Base-by-base conservation (phyloP, 2,888 invertebrate species). In the Leucoma salicis region DNA sequence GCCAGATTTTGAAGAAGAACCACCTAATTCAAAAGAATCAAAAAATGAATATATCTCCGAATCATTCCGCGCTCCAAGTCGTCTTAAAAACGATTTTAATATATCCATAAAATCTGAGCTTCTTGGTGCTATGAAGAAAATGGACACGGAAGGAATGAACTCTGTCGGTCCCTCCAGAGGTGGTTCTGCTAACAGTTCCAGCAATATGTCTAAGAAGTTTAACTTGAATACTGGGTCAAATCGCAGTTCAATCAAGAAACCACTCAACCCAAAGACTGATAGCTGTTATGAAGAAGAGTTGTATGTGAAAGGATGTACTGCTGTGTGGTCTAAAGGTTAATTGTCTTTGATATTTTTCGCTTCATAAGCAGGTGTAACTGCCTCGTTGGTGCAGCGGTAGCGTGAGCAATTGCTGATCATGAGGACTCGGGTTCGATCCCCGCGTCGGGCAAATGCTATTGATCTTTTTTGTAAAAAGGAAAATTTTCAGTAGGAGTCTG, bases 291-390 rank as follows among this genome's bases (percentile, higher is more conserved):
- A 97, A 78, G 97, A 97, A 73, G 98, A 98, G 74, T 82, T 98
- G 38, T 98, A 97, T 90, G 92, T 96, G 1, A 94, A 93, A 63
- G 96, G 95, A 1, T 93, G 95, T 68, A 95, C 95, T 12, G 97
- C 96, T 2, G 92, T 97, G 21, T 96, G 96, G 95, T 94, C 93
- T 7, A 91, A 91, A 87, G 93, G 92, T 91, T 66, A 31, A 1
- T 24, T 29, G 34, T 16, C 2, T 12, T 8, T 31, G 14, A 32
- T 33, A 14, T 31, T 24, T 32, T 8, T 24, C n/a, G 5, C 21
- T 8, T 5, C 6, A 21, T 2, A 3, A n/a, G n/a, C n/a, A n/a
- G n/a, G n/a, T n/a, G n/a, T n/a, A n/a, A n/a, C n/a, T n/a, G n/a
- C n/a, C n/a, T n/a, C n/a, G n/a, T n/a, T n/a, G n/a, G n/a, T n/a